Base-by-base conservation (phyloP, 2,113 vertebrate species). In the Panurus biarmicus region DNA sequence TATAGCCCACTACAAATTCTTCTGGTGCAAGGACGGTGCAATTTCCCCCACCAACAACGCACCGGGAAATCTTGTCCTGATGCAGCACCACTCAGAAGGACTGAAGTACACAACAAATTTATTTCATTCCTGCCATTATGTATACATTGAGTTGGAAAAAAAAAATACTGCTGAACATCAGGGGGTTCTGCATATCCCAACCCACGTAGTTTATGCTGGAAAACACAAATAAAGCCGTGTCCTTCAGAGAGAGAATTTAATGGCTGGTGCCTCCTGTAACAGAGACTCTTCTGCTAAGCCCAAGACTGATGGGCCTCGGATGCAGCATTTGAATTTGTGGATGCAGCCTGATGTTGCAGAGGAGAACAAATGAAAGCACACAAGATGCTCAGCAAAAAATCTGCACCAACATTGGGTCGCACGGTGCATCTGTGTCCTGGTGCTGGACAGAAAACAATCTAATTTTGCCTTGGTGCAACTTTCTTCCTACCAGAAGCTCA, bases 401-500 rank as follows among this genome's bases (percentile, higher is more conserved):
- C 48, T 18, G 57, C 40, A 44, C 26, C 64, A 38, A 29, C 71
- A 64, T 11, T 64, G 69, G 69, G 29, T 15, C 24, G 38, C 71
- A 47, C 3, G 7, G 35, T 33, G 25, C 10, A 69, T n/a, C 47
- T 16, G 1, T 38, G 53, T 81, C 87, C 69, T 76, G 56, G 7
- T 66, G 73, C 12, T 77, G 69, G 26, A 75, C 51, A 74, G 67
- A 64, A 95, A 95, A 90, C 77, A 90, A 77, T 81, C 51, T 57
- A 15, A 89, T 84, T 93, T 87, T 73, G 90, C 82, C 77, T 80
- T 65, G 53, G 80, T 90, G 77, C n/a, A 85, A 87, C 81, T 53
- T 92, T 78, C 57, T 51, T 91, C 78, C 44, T 85, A 58, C 70
- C 83, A 96, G 69, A 84, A 93, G 36, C 56, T 87, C 85, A 91